phyloP scores from a whole-genome alignment of 2,888 invertebrate species.

The Campopleginae sp. region DNA sequence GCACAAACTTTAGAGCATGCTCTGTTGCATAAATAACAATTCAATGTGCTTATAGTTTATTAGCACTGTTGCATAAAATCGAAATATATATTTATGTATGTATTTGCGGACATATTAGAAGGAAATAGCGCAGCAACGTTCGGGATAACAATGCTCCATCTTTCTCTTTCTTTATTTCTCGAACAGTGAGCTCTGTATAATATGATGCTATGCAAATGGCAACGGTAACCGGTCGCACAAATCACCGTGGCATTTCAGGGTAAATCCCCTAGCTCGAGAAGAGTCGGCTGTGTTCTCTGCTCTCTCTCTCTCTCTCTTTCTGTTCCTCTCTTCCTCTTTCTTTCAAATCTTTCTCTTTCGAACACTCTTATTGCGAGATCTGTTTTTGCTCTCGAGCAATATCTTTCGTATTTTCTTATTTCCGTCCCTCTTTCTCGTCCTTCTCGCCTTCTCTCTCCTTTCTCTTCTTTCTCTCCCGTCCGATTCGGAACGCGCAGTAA shows the following conservation, averaged over 20 bases:
- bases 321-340: conserved; percentile 24
- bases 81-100: background rate
- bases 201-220: conserved; percentile 75
- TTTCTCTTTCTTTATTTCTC: conserved; percentile 30
- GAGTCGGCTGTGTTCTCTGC: conserved; percentile 60
- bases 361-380: conserved; percentile 32
- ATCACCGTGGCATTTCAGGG: conserved; percentile 76
- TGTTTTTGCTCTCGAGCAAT: conserved; percentile 48
- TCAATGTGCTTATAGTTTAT: conserved; percentile 24
- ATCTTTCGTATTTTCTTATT: conserved; percentile 46
- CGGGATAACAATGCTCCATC: conserved; percentile 66
- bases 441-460: conserved; percentile 40
- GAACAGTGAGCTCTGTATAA: conserved; percentile 49
- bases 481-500: conserved; percentile 74
- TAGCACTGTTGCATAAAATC: conserved; percentile 23
- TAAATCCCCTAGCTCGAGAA: conserved; percentile 70
- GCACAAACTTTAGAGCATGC: background rate
- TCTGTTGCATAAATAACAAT: conserved; percentile 18
- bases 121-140: conserved; percentile 63
- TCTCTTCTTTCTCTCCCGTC: conserved; percentile 42
- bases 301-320: conserved; percentile 56
- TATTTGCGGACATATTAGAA: conserved; percentile 35
- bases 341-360: conserved; percentile 17
- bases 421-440: background rate
- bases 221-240: conserved; percentile 77